Evolutionary conservation across 2,797 vertebrate genomes (phyloP).

Genomic region (Pachyuromys duprasi): DNA sequence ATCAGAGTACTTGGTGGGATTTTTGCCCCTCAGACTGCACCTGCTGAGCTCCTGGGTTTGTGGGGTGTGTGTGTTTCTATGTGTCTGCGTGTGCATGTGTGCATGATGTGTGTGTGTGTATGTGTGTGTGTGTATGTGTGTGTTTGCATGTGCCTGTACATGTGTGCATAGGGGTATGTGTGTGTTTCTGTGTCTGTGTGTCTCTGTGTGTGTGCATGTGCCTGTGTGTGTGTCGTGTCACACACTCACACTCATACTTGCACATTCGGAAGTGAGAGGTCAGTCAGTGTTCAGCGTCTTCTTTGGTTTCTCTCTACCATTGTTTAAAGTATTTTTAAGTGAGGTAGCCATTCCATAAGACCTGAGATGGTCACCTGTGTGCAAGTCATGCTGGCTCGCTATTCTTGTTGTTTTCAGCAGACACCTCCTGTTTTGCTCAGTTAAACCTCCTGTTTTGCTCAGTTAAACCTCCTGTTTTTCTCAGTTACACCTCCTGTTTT

Average conservation of each 20-base stretch:
- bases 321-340: neutral
- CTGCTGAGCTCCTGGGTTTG: neutral
- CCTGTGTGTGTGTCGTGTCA: neutral
- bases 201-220: neutral
- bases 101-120: neutral
- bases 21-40: fast-evolving
- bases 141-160: neutral
- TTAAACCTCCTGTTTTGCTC: too few species aligned
- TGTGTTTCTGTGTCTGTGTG: neutral
- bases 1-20: fast-evolving
- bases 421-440: too few species aligned
- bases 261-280: neutral
- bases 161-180: neutral
- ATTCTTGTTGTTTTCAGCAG: too few species aligned
- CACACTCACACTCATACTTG: neutral
- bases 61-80: neutral
- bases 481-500: too few species aligned
- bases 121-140: neutral
- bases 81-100: neutral
- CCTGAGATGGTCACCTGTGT: too few species aligned
- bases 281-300: neutral
- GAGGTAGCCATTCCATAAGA: too few species aligned
- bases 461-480: too few species aligned
- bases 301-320: neutral
- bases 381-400: too few species aligned